Evolutionary conservation across 2,888 invertebrate species (phyloP), one percentile per base, ranked within the genome.

Genomic region (Cantharis flavilabris): DNA sequence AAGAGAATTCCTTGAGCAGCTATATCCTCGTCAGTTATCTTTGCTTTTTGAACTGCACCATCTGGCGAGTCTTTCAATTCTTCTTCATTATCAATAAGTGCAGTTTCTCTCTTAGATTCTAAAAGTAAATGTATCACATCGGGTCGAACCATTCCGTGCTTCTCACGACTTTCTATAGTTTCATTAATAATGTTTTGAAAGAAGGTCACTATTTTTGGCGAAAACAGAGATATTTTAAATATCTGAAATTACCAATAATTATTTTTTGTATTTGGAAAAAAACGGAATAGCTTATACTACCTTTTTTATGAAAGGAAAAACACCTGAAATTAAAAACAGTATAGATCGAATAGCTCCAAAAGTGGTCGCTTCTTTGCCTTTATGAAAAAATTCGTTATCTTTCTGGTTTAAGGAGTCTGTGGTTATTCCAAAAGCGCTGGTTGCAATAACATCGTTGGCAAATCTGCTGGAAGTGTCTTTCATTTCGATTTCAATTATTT

Each of bases 121-220:
- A 81, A 26, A 18, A 80, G 30, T 10, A 80, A 62, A 70, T 80
- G 71, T 18, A 80, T 67, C 76, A 76, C 71, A 71, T 78, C 76
- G 14, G 73, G 76, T 3, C 76, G 76, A 33, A 76, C 62, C 20
- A 62, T 13, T 62, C 33, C 73, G 18, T 70, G n/a, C 10, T 70
- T 70, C n/a, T 73, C 71, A 10, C 76, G 30, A 0, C 16, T 67
- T 14, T 72, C 63, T 20, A 84, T 79, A 9, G 77, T 83, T 28
- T 78, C 80, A 26, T 72, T 75, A 11, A 83, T 77, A n/a, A 83
- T 78, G 18, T 69, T 73, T 16, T 72, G 49, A 62, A 83, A 82
- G 72, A 82, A 85, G 1, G 1, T 26, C 7, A 70, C 16, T 0
- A 70, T 9, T 10, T 9, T 2, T 73, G 73, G 3, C 74, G 73